These are phyloP conservation scores for Lysandra bellargus DNA, from an alignment of 2,888 invertebrate species.

Conservation along the genomic window DNA sequence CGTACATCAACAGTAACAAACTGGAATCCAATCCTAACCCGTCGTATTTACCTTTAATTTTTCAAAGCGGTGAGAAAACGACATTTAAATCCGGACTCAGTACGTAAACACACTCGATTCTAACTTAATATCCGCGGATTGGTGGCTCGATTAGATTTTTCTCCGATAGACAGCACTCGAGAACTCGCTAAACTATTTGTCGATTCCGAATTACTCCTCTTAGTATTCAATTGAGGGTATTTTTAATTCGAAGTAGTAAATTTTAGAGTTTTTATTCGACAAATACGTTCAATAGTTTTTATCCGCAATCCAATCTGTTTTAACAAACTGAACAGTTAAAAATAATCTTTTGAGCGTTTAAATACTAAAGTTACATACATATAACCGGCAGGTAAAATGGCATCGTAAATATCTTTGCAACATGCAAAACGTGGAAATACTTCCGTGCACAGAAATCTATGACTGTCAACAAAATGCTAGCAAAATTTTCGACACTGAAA, in stretches of 20 bases:
- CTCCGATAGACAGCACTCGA: slow-evolving; percentile 41
- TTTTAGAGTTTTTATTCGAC: not conserved
- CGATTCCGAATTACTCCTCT: slow-evolving; percentile 35
- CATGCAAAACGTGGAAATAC: not conserved
- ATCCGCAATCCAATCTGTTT: not conserved
- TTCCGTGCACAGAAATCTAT: not conserved
- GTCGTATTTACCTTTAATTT: slow-evolving; percentile 28
- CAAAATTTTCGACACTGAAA: not conserved
- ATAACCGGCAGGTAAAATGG: not conserved
- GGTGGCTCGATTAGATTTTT: slow-evolving; percentile 40
- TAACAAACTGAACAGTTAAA: not conserved
- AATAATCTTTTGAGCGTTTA: not conserved
- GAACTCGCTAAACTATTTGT: slow-evolving; percentile 41
- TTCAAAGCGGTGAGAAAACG: slow-evolving; percentile 14
- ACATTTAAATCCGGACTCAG: slow-evolving; percentile 28
- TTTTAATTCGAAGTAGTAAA: slow-evolving; percentile 15
- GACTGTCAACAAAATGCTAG: not conserved
- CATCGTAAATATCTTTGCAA: not conserved
- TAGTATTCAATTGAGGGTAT: slow-evolving; percentile 32
- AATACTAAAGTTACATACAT: not conserved
- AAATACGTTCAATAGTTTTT: not conserved
- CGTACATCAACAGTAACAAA: not conserved
- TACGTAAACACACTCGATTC: slow-evolving; percentile 36
- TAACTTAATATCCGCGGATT: slow-evolving; percentile 37
- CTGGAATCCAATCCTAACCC: not conserved